Conservation (phyloP, 2,888 invertebrate species). For the Halocaridina rubra region DNA sequence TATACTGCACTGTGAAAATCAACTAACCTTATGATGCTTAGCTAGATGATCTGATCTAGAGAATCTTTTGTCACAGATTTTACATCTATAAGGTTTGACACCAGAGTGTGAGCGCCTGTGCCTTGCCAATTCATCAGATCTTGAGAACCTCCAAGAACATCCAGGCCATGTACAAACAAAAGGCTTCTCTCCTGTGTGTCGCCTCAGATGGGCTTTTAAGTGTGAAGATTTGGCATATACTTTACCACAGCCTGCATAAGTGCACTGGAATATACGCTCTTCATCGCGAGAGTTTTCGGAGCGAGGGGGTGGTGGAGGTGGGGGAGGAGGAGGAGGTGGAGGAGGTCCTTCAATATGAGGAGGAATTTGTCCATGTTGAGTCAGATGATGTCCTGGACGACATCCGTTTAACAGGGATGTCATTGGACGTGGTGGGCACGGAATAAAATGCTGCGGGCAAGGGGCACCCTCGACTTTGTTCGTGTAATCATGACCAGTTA, state of each 20-base stretch:
- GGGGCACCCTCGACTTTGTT: constrained; percentile 59
- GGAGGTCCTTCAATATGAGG: no score
- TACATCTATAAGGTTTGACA: constrained; percentile 91
- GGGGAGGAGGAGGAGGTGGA: no score
- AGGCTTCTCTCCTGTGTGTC: constrained; percentile 80
- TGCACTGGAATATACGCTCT: constrained; percentile 76
- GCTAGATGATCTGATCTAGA: constrained; percentile 93
- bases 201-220: constrained; percentile 85
- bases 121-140: constrained; percentile 92
- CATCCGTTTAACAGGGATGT: constrained; percentile 2
- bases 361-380: not conserved
- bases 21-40: constrained; percentile 80
- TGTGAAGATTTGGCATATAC: constrained; percentile 91
- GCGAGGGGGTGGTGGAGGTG: not conserved
- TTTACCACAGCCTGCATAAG: constrained; percentile 80
- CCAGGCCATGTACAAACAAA: constrained; percentile 75
- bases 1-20: not conserved
- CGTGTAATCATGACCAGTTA: constrained; percentile 70
- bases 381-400: not conserved
- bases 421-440: not conserved
- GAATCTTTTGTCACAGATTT: constrained; percentile 88
- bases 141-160: constrained; percentile 92
- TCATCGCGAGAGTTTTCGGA: constrained; percentile 43
- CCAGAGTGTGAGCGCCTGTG: constrained; percentile 96
- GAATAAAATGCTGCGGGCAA: constrained; percentile 66